phyloP scores from a whole-genome alignment of 2,113 vertebrate species.

The Hyperoodon ampullatus region DNA sequence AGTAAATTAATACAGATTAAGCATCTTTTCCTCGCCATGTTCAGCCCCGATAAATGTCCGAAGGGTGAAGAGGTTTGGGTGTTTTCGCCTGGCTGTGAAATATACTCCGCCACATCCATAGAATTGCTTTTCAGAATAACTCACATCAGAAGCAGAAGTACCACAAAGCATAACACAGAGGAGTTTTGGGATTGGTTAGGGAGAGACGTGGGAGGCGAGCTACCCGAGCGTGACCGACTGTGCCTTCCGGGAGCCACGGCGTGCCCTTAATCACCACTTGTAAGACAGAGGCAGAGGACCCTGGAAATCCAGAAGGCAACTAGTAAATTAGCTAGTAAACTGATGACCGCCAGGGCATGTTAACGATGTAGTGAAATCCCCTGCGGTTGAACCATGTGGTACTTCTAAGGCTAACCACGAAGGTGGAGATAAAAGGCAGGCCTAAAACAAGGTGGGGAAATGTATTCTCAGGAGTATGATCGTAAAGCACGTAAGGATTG shows the following conservation, averaged over 20 bases:
- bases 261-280: not conserved
- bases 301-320: not conserved
- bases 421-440: not conserved
- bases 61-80: conserved; percentile 88
- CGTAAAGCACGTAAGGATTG: not conserved
- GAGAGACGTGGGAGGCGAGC: conserved; percentile 48
- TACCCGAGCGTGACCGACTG: not conserved
- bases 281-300: not conserved
- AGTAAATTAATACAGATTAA: conserved; percentile 87
- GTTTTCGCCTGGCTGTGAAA: conserved; percentile 88
- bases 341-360: not conserved
- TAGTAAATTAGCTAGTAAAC: not conserved
- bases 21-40: conserved; percentile 81
- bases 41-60: conserved; percentile 91
- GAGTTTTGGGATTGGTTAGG: conserved; percentile 29
- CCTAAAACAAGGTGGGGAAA: not conserved
- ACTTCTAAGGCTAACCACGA: conserved; percentile 18
- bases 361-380: conserved; percentile 60
- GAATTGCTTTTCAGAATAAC: conserved; percentile 91
- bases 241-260: rapidly evolving
- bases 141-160: conserved; percentile 84
- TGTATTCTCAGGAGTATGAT: not conserved
- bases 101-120: conserved; percentile 87
- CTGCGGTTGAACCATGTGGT: not conserved
- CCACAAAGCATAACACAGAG: conserved; percentile 81